Evolutionary conservation across 2,113 vertebrate species (phyloP).

Genomic region (Kryptolebias marmoratus): DNA sequence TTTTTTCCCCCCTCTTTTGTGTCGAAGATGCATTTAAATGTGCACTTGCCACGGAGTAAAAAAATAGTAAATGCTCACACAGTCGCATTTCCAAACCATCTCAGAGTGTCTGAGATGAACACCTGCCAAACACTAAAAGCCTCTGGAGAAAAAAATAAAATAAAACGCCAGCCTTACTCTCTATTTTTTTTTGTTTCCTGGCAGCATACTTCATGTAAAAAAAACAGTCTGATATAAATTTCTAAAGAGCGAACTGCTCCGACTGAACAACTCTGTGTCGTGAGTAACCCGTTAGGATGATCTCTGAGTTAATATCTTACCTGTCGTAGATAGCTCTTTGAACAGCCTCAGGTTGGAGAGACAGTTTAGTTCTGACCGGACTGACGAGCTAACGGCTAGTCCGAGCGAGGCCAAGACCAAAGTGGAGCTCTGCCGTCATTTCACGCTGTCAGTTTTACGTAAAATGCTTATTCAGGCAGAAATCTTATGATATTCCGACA

Average conservation of each 20-base stretch:
- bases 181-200: neutral
- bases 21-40: conserved; percentile 25
- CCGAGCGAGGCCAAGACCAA: no score
- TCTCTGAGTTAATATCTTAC: neutral
- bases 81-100: conserved; percentile 18
- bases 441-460: no score
- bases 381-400: no score
- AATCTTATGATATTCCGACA: no score
- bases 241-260: neutral
- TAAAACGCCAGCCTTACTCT: neutral
- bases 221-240: neutral
- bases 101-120: conserved; percentile 26
- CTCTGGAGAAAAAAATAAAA: conserved; percentile 26
- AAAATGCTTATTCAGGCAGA: no score
- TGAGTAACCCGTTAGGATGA: neutral
- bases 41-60: conserved; percentile 9
- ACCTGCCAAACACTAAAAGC: conserved; percentile 40
- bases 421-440: no score
- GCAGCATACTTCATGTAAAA: neutral
- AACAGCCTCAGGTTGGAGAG: neutral
- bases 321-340: neutral
- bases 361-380: neutral
- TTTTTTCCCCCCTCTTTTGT: neutral
- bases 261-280: neutral
- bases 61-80: conserved; percentile 17